These are phyloP conservation scores for Lasius fuliginosus DNA, from an alignment of 2,888 invertebrate species.

Conservation along the genomic window DNA sequence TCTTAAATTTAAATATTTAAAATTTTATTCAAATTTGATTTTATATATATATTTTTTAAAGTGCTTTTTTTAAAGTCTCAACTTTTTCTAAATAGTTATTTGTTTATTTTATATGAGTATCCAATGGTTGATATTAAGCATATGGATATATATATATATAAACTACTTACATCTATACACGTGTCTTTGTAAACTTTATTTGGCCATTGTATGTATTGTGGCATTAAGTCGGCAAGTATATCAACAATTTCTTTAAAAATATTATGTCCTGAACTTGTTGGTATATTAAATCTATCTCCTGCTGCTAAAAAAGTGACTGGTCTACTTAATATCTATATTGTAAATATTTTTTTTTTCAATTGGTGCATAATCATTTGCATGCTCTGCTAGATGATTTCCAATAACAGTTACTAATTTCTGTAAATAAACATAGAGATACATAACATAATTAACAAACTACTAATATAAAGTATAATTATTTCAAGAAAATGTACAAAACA, in stretches of 20 bases:
- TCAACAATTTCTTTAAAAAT: constrained; percentile 35
- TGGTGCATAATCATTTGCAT: not conserved
- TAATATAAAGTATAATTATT: too few relatives aligned
- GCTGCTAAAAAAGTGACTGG: constrained; percentile 2
- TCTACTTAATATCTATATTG: constrained; percentile 18
- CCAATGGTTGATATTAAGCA: too few relatives aligned
- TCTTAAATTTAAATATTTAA: too few relatives aligned
- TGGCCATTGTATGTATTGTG: too few relatives aligned
- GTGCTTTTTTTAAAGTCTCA: not conserved
- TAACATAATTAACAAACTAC: too few relatives aligned
- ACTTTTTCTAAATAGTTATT: not conserved
- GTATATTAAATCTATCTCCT: constrained; percentile 22
- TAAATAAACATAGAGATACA: not conserved
- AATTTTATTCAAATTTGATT: too few relatives aligned
- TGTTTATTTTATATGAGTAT: too few relatives aligned
- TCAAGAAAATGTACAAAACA: too few relatives aligned
- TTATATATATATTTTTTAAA: too few relatives aligned
- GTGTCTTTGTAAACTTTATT: too few relatives aligned
- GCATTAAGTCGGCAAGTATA: not conserved
- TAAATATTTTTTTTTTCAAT: not conserved
- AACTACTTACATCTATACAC: too few relatives aligned
- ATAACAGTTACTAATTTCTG: not conserved
- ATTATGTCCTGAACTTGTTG: constrained; percentile 12
- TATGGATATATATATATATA: too few relatives aligned
- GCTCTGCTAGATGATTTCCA: not conserved